phyloP scores from a whole-genome alignment of 2,113 vertebrate genomes.

The Notothenia rossii region DNA sequence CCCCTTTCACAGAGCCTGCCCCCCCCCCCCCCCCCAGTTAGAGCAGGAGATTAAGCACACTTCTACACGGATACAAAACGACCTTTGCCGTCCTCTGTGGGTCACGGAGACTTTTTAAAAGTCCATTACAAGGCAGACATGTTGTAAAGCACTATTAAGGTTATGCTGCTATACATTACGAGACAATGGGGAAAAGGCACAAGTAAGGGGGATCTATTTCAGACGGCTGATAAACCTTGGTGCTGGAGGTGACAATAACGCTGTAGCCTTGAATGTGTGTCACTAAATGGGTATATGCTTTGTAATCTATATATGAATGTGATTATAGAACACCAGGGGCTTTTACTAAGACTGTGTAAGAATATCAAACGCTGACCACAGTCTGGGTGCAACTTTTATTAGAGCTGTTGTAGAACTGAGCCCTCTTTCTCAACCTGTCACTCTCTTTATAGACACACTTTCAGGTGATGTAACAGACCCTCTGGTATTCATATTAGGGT shows the following conservation, averaged over 20 bases:
- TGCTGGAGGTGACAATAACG: constrained; percentile 14
- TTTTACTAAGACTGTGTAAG: neutral
- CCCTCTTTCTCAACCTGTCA: neutral
- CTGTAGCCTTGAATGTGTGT: constrained; percentile 1
- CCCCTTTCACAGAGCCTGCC: constrained; percentile 40
- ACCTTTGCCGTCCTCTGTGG: constrained; percentile 71
- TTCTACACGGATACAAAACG: constrained; percentile 13
- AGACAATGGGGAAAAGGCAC: neutral
- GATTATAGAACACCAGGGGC: neutral
- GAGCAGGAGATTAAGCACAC: constrained; percentile 61
- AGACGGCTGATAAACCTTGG: constrained; percentile 23
- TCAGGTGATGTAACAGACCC: constrained; percentile 1
- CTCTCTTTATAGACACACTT: neutral
- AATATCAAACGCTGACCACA: constrained; percentile 2
- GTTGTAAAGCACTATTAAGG: constrained; percentile 10
- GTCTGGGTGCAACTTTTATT: neutral
- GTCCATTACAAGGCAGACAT: constrained; percentile 28
- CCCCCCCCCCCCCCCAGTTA: constrained; percentile 13
- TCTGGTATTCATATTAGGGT: neutral
- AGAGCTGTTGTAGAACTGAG: neutral
- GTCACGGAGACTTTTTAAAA: constrained; percentile 41
- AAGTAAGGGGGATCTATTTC: constrained; percentile 12
- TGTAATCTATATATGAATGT: neutral
- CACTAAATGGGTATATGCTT: neutral
- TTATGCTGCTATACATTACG: neutral